Evolutionary conservation across 2,113 vertebrate genomes (phyloP).

Genomic region (Acrocephalus arundinaceus): DNA sequence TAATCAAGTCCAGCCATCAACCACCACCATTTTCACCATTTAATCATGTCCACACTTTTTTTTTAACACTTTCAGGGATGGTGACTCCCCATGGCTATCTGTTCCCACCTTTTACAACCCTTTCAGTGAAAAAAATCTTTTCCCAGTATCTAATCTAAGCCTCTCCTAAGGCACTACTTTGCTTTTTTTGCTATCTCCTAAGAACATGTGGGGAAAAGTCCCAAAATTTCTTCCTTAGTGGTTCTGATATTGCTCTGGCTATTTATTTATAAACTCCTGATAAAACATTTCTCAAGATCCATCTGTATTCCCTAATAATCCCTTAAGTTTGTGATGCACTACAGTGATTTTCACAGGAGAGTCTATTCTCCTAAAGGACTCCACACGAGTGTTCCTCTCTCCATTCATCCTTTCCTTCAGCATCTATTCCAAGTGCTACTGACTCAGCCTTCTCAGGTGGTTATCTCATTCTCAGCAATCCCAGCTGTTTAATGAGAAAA

Average conservation of each 20-base stretch:
- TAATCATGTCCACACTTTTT: neutral
- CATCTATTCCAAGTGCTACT: neutral
- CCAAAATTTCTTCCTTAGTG: neutral
- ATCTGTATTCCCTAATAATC: neutral
- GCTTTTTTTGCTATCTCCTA: neutral
- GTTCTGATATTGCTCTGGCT: neutral
- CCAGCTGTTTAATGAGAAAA: neutral
- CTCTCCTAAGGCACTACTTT: neutral
- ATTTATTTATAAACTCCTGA: neutral
- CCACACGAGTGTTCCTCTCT: fast-evolving
- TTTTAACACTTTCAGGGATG: neutral
- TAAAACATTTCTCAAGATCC: neutral
- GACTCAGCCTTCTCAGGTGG: neutral
- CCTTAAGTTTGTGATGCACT: neutral
- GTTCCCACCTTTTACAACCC: neutral
- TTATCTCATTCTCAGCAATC: neutral
- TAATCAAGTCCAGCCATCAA: neutral
- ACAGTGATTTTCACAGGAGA: neutral
- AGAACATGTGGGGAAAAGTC: neutral
- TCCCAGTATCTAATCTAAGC: neutral
- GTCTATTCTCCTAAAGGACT: neutral
- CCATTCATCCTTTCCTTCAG: neutral
- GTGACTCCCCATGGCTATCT: neutral
- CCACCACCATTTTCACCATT: neutral
- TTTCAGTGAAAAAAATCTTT: neutral